Evolutionary conservation across 2,113 vertebrate genomes (phyloP), one percentile per base, ranked within the genome.

Genomic region (Capra hircus): DNA sequence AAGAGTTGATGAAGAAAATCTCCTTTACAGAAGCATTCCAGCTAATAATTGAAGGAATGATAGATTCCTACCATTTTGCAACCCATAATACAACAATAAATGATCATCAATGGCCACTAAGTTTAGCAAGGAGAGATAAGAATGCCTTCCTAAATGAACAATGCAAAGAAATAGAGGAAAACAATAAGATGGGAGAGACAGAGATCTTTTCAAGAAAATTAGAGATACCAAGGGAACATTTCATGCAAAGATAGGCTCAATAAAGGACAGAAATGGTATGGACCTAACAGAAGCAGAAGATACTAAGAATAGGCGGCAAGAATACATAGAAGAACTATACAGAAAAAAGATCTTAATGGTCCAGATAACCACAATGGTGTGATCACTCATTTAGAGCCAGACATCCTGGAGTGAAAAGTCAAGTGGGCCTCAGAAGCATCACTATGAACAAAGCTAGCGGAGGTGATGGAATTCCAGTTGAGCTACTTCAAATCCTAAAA

Each of bases 1-100:
- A 77, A 95, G 55, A 93, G 6, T 27, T 45, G 13, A 33, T 40
- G 53, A 96, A 52, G 67, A 96, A 94, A 93, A 82, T 89, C 53
- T 94, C 50, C 94, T 96, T 90, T 53, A 80, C 13, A 91, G 60
- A 93, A 95, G 84, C 48, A 94, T 55, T 80, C 64, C 59, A 93
- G 48, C 19, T 95, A 95, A 77, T 64, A 57, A 95, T 50, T 57
- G 45, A 91, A 92, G 82, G 48, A 95, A 91, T 88, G 40, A 86
- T 19, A 80, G n/a, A 30, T 27, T 33, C 40, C 45, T 67, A 83
- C 52, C 93, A 94, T 71, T 90, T 27, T 88, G 27, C 62, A 86
- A 95, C 23, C 33, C 64, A 85, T n/a, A 91, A 62, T 64, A 74
- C 74, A 77, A 88, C 81, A 88, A 87, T 86, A 95, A 93, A 80